These are phyloP conservation scores for Junonia oenone DNA, from an alignment of 2,888 invertebrate genomes.

Conservation along the genomic window DNA sequence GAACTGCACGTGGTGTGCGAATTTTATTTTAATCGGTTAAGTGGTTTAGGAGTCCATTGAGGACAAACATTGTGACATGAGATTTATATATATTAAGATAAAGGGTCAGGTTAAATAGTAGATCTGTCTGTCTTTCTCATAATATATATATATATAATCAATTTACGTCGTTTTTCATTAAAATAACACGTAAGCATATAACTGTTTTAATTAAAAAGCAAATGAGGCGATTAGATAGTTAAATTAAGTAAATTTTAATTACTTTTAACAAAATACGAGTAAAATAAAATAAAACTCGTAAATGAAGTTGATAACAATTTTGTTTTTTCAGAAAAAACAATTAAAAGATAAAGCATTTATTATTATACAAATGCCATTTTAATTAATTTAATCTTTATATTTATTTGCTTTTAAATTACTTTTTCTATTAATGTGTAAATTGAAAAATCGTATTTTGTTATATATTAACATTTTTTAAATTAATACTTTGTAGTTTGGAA, in stretches of 20 bases:
- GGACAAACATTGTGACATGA: too few species aligned
- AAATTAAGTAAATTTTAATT: constrained; percentile 24
- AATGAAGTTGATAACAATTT: constrained; percentile 3
- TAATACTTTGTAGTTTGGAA: too few species aligned
- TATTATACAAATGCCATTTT: not conserved
- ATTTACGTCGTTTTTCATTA: constrained; percentile 16
- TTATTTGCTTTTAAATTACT: too few species aligned
- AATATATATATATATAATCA: too few species aligned
- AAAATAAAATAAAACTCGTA: not conserved
- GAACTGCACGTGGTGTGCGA: too few species aligned
- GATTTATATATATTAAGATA: too few species aligned
- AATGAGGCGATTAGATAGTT: constrained; percentile 28
- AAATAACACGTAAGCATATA: constrained; percentile 6
- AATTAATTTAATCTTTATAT: not conserved
- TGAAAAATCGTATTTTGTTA: too few species aligned
- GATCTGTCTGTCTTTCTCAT: not conserved
- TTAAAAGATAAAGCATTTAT: not conserved
- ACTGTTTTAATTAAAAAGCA: constrained; percentile 30
- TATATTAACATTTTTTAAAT: too few species aligned
- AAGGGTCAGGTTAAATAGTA: too few species aligned
- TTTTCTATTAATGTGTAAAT: too few species aligned
- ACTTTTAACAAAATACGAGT: constrained; percentile 9
- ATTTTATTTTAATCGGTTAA: too few species aligned
- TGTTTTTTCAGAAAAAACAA: not conserved
- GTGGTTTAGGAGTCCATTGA: too few species aligned